Conservation (phyloP, 2,888 invertebrate species). For the Acleris sparsana region DNA sequence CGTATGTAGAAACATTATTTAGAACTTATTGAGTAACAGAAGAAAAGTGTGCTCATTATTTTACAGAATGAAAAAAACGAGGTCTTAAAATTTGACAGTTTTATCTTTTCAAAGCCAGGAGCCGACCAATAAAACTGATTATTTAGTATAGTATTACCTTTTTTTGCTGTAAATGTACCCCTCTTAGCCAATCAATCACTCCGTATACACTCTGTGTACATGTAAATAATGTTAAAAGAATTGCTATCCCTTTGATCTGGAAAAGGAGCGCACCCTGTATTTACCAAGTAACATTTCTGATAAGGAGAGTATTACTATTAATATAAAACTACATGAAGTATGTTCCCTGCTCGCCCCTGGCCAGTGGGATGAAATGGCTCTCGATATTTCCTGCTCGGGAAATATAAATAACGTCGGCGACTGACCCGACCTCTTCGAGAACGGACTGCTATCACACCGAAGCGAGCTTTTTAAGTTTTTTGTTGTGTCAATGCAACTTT, state of each 20-base stretch:
- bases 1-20: too few species aligned
- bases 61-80: too few species aligned
- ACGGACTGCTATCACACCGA: conserved; percentile 41
- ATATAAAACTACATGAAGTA: conserved; percentile 26
- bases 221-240: neutral
- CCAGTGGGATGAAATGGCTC: conserved; percentile 47
- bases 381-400: conserved; percentile 46
- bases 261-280: neutral
- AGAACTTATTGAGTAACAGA: too few species aligned
- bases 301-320: conserved; percentile 20
- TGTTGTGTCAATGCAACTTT: neutral
- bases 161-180: too few species aligned
- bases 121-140: too few species aligned
- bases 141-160: too few species aligned
- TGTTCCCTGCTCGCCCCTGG: conserved; percentile 28
- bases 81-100: too few species aligned
- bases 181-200: too few species aligned
- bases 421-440: conserved; percentile 44
- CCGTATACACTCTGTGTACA: neutral
- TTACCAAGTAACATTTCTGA: neutral
- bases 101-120: too few species aligned
- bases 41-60: too few species aligned
- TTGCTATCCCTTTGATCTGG: neutral
- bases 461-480: neutral
- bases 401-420: conserved; percentile 55